Evolutionary conservation across 2,888 invertebrate species (phyloP), one percentile per base, ranked within the genome.

Genomic region (Merodon equestris): DNA sequence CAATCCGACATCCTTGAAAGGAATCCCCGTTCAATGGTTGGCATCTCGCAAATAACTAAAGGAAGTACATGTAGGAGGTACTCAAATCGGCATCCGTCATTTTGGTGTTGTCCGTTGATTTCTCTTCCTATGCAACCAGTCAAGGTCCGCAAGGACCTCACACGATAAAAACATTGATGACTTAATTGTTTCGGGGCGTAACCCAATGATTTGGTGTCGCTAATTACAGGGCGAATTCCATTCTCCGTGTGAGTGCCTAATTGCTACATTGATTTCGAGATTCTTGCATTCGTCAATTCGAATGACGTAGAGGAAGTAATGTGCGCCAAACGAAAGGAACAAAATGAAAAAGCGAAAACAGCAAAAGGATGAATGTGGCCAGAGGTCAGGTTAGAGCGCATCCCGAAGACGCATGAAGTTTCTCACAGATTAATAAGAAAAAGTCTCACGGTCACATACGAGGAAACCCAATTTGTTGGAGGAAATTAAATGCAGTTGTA

Each of bases 191-290:
- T 70, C 63, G 74, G 51, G 85, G 85, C 83, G 85, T 82, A 74
- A 42, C 66, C 61, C 67, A 74, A 83, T 85, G 86, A 86, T 85
- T 86, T 86, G 85, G 86, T 86, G 86, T 86, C 86, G 86, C 86
- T 86, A 86, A 86, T 86, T 86, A 86, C 85, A 86, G 86, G 82
- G 83, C 71, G 82, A 82, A 84, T 83, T 85, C 84, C 82, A 81
- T 82, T 82, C 73, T 83, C 81, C 50, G 74, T 79, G 48, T 67
- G 57, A 61, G 57, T 57, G 63, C 54, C 68, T 60, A 79, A 79
- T 79, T 74, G 54, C 58, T 15, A 51, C 57, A 68, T 58, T 63
- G 34, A 67, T 45, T 63, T 45, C 61, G 54, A 57, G 7, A 4
- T 2, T 27, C 27, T 27, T 27, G 27, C 27, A 68, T 58, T 73